Percentiles rank a stretch among this genome's conserved stretches.
Evolutionary conservation across 2,113 vertebrate genomes (phyloP).

Genomic region (Ammodytes marinus): DNA sequence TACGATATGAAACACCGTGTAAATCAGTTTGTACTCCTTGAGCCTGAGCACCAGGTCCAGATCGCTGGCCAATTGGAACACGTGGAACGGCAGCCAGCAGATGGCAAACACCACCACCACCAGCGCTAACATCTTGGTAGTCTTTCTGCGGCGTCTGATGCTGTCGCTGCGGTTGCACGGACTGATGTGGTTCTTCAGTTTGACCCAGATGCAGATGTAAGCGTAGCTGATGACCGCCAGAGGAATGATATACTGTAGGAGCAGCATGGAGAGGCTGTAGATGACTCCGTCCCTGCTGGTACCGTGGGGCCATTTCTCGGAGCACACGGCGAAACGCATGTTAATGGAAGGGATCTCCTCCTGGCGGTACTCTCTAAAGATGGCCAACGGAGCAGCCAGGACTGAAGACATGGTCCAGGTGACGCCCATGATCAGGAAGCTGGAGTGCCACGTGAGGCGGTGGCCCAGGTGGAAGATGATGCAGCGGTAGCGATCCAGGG

Average conservation of each 20-base stretch:
- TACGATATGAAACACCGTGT: slow-evolving; percentile 91
- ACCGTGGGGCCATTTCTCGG: slow-evolving; percentile 92
- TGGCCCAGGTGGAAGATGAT: slow-evolving; percentile 93
- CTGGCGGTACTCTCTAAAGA: slow-evolving; percentile 91
- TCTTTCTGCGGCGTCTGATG: slow-evolving; percentile 89
- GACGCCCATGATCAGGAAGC: slow-evolving; percentile 89
- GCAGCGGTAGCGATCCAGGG: slow-evolving; percentile 92
- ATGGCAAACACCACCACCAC: slow-evolving; percentile 92
- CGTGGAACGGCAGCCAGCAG: slow-evolving; percentile 93
- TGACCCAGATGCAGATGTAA: slow-evolving; percentile 94
- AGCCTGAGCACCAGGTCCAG: slow-evolving; percentile 90
- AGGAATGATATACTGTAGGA: slow-evolving; percentile 91
- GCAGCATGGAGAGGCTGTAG: slow-evolving; percentile 93
- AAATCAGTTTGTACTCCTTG: slow-evolving; percentile 93
- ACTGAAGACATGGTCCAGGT: slow-evolving; percentile 89
- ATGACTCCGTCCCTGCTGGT: slow-evolving; percentile 91
- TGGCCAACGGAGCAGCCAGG: slow-evolving; percentile 90
- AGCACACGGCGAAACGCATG: slow-evolving; percentile 90
- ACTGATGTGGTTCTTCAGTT: slow-evolving; percentile 92
- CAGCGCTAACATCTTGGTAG: slow-evolving; percentile 93
- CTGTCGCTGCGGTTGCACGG: slow-evolving; percentile 88
- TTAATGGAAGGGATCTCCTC: slow-evolving; percentile 91
- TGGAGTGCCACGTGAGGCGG: slow-evolving; percentile 88
- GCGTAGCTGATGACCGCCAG: slow-evolving; percentile 92
- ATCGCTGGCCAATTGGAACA: slow-evolving; percentile 92